Base-by-base conservation (phyloP, 2,113 vertebrate species). In the Eonycteris spelaea region DNA sequence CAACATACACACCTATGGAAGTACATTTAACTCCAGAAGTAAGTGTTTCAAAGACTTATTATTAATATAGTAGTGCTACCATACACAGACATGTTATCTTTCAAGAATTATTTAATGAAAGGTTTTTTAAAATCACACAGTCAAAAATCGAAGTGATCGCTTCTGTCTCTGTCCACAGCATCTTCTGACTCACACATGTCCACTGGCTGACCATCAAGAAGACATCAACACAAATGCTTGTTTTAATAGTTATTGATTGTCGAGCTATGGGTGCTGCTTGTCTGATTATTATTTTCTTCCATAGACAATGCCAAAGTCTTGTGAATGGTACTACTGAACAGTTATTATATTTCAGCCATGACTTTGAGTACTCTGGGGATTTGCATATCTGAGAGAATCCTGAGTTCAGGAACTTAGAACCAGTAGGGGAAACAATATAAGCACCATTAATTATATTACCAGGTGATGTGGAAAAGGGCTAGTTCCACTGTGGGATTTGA, bases 1-100 rank as follows among this genome's bases (percentile, higher is more conserved):
- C 99, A 26, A 99, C 99, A 0, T 99, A 99, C 0, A 99, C 98
- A 5, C 99, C 99, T 38, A 98, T 99, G 99, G 99, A 99, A 80
- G 98, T 99, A 35, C 98, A 99, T 78, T 96, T 99, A 70, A 98
- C 99, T 74, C 97, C 99, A 53, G 99, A 99, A 98, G 99, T 99
- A 96, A 74, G 98, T 74, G 30, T 83, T 93, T 74, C 13, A n/a
- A 22, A 35, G 83, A 63, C 1, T 63, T 22, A 18, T 53, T 21
- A 18, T 53, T 48, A n/a, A 11, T 55, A 14, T 16, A 19, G 11
- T 18, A 6, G 19, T 12, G n/a, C 40, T 61, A 5, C 40, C 40
- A 18, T 11, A 14, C 21, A 7, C 73, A 83, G 55, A 73, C 14
- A 38, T 22, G 24, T 53, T 22, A 2, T 53, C 35, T 84, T 30